phyloP scores from a whole-genome alignment of 2,888 invertebrate species.

The Heliconius ismenius region DNA sequence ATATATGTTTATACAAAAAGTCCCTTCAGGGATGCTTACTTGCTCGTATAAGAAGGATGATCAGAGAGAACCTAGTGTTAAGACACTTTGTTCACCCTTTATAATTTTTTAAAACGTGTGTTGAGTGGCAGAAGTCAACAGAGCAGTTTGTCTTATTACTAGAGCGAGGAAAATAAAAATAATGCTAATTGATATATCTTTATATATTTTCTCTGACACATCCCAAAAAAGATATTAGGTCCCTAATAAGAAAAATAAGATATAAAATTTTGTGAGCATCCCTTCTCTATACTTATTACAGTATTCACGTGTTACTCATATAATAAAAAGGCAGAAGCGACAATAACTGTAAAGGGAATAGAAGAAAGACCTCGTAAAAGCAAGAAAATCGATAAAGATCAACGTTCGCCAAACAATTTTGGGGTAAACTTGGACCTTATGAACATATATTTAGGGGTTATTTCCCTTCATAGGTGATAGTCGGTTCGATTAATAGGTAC shows the following conservation, averaged over 20 bases:
- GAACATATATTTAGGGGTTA: not conserved
- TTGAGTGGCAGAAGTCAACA: no score
- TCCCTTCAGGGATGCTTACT: not conserved
- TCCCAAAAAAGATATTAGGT: fast-evolving
- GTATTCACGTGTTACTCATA: constrained; percentile 10
- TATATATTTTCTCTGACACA: no score
- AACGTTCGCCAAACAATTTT: constrained; percentile 26
- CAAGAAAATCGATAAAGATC: constrained; percentile 42
- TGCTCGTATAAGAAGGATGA: not conserved
- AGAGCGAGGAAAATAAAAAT: no score
- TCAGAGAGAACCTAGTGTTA: no score
- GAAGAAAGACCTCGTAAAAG: constrained; percentile 36
- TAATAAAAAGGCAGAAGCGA: constrained; percentile 31
- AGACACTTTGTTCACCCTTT: no score
- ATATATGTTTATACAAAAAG: not conserved
- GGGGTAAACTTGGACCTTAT: constrained; percentile 11
- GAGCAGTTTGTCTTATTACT: no score
- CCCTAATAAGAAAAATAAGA: not conserved
- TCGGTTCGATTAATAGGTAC: constrained; percentile 32
- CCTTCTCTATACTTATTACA: not conserved
- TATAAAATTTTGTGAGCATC: not conserved
- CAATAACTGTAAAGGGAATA: constrained; percentile 37
- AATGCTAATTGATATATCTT: no score
- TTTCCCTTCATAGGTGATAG: not conserved
- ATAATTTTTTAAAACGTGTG: no score